Evolutionary conservation across 2,113 vertebrate genomes (phyloP), one percentile per base, ranked within the genome.

Genomic region (Tautogolabrus adspersus): DNA sequence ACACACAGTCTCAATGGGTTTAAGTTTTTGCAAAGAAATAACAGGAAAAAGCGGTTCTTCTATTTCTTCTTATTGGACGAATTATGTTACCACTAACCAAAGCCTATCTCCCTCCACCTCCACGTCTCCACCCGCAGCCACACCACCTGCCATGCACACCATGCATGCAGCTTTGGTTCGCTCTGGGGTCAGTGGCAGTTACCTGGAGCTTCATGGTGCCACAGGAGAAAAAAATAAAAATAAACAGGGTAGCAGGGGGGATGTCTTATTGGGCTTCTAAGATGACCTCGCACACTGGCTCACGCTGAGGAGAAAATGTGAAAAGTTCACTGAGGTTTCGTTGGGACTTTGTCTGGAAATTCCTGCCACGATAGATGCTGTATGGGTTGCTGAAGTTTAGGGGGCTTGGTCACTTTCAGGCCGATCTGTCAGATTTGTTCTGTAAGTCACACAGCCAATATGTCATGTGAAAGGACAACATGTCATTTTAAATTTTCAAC

Each of bases 231-330:
- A 34, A 87, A 91, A 88, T 75, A 37, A 54, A 94, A 95, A 94
- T 87, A 95, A 95, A 94, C 74, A 94, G 56, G 67, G 76, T 81
- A 83, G 89, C 77, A 34, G 81, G 87, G 74, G 73, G 84, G 46
- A 13, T 10, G 79, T 76, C 84, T 85, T 84, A 75, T 73, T 87
- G 80, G 79, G 72, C 82, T 72, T 89, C 79, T 87, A 83, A 66
- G 75, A 79, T 84, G 87, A 92, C 86, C 90, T 57, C 12, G 63
- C 79, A 42, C 54, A n/a, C 66, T 44, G 34, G 68, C 80, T 78
- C 92, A 88, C 10, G 88, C 93, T 93, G 93, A 75, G 93, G 87
- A 90, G 90, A 93, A 94, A 92, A 93, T 91, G 93, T 87, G 88
- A 89, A 91, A 90, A 90, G 89, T 92, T 93, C 88, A 84, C 21